Conservation (phyloP, 2,888 invertebrate genomes). For the Synergus umbraculus region DNA sequence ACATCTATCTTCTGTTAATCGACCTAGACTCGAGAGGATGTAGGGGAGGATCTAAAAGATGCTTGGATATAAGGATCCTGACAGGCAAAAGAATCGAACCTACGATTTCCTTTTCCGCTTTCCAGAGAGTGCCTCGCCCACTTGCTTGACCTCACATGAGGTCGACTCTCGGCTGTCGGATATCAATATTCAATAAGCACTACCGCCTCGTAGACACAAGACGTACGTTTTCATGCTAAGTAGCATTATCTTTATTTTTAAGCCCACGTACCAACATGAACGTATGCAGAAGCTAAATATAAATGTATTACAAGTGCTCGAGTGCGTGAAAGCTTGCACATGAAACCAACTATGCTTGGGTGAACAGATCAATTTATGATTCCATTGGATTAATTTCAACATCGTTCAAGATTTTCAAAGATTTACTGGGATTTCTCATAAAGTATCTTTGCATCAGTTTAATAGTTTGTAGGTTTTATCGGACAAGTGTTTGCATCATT, state of each 20-base stretch:
- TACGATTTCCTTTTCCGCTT: not conserved
- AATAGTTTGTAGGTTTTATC: not conserved
- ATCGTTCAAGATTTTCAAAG: not conserved
- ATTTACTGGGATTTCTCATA: not conserved
- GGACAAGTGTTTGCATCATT: not conserved
- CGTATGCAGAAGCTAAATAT: constrained; percentile 5
- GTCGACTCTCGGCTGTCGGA: not conserved
- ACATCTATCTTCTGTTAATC: too few relatives aligned
- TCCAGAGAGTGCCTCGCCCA: not conserved
- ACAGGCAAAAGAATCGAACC: not conserved
- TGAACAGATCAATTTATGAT: not conserved
- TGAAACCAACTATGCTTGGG: not conserved
- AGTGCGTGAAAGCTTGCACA: not conserved
- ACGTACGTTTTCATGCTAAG: not conserved
- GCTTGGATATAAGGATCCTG: not conserved
- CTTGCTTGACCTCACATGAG: not conserved
- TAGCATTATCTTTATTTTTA: constrained; percentile 9
- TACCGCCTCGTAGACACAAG: not conserved
- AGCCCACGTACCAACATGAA: not conserved
- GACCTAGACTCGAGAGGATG: too few relatives aligned
- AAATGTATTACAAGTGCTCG: constrained; percentile 4
- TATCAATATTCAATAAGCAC: not conserved
- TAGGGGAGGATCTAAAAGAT: too few relatives aligned
- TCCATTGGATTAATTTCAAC: not conserved
- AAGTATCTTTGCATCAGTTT: not conserved